Base-by-base conservation (phyloP, 2,888 invertebrate genomes). In the Drosophila kanekoi region DNA sequence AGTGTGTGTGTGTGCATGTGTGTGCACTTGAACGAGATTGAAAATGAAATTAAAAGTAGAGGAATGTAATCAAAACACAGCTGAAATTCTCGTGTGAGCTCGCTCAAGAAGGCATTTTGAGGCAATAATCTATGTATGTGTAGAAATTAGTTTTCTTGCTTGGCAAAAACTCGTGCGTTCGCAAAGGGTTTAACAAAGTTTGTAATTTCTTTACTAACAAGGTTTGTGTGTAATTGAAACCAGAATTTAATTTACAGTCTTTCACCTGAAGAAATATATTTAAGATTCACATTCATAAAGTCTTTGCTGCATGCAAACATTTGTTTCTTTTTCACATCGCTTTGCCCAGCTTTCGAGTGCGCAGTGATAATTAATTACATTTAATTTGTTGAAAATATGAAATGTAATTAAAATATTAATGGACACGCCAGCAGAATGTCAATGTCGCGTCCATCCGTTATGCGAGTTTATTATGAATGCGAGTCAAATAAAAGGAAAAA, bases 401-500 rank as follows among this genome's bases (percentile, higher is more conserved):
- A 18, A 45, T 13, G 37, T 37, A 40, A 57, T 66, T 61, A 44
- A 40, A 41, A 44, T 48, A 45, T 14, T 28, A 45, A 58, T 67
- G 23, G 38, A 45, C 58, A 40, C 37, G 23, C 20, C 53, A 35
- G 49, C n/a, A 43, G 41, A 23, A 40, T 51, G 61, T 5, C 49
- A 58, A 37, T 41, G 41, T 35, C 13, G 52, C 72, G 56, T 60
- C n/a, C n/a, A 60, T 65, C 67, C 62, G 56, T 44, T 66, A 61
- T 49, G 18, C 43, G 20, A 40, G 28, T 56, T 49, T 43, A 41
- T 43, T 47, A 57, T 35, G 53, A 48, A 16, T 44, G 18, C 9
- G 16, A 14, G 16, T 5, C 20, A 37, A 54, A 49, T 18, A 18
- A 28, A 45, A 43, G 56, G 3, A 48, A 18, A 28, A 45, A 43